These are phyloP conservation scores for Elgaria multicarinata DNA, from an alignment of 2,113 vertebrate species.

Conservation along the genomic window DNA sequence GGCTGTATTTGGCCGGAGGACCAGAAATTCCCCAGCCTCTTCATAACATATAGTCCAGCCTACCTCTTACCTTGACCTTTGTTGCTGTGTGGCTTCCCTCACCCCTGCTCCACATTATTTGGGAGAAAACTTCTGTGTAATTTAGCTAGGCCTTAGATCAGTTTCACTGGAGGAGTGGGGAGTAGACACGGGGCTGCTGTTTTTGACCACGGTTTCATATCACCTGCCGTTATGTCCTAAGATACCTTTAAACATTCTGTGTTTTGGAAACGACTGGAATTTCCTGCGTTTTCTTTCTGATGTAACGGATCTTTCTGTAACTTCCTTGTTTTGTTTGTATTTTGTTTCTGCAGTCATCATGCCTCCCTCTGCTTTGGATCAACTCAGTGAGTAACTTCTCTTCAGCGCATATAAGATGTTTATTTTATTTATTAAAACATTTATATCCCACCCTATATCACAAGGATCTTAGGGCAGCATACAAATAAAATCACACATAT, in stretches of 20 bases:
- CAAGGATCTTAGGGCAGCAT: too few relatives aligned
- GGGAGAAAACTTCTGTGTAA: too few relatives aligned
- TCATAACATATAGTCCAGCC: background rate
- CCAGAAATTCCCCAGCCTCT: background rate
- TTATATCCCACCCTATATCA: too few relatives aligned
- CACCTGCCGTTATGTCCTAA: background rate
- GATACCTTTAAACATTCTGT: background rate
- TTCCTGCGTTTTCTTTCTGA: background rate
- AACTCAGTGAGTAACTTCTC: slow-evolving; percentile 91
- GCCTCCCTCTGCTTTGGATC: slow-evolving; percentile 97
- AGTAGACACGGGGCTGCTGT: background rate
- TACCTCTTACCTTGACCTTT: too few relatives aligned
- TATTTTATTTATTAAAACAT: too few relatives aligned
- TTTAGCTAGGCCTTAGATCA: too few relatives aligned
- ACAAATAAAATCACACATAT: too few relatives aligned
- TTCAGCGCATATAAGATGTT: too few relatives aligned
- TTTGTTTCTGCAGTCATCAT: slow-evolving; percentile 89
- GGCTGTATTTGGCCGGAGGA: too few relatives aligned
- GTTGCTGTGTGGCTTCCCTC: background rate
- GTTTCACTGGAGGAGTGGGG: too few relatives aligned
- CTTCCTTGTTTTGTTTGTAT: slow-evolving; percentile 10
- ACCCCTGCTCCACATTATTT: background rate
- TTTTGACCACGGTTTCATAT: background rate
- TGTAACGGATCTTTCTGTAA: slow-evolving; percentile 15
- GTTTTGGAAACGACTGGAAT: background rate